Evolutionary conservation across 1,140 invertebrate genomes (phyloP).

Genomic region (Drosophila sechellia): DNA sequence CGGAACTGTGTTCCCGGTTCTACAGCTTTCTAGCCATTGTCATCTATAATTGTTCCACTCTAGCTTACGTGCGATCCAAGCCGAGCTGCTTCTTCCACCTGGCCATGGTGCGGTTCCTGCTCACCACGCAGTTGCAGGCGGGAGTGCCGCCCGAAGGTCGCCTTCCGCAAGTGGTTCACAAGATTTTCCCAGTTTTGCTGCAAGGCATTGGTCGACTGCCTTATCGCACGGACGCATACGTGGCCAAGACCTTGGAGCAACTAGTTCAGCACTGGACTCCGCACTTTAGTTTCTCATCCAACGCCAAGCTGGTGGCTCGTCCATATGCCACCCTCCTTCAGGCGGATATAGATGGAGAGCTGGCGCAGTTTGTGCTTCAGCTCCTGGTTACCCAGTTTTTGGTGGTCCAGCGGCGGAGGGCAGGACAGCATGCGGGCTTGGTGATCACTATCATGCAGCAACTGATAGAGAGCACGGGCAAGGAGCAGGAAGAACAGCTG

Average conservation of each 20-base stretch:
- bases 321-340: conserved; percentile 64
- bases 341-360: conserved; percentile 50
- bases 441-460: conserved; percentile 69
- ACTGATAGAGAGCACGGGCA: conserved; percentile 29
- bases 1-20: conserved; percentile 67
- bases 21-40: conserved; percentile 82
- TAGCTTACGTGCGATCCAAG: conserved; percentile 78
- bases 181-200: conserved; percentile 79
- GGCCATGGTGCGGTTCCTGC: conserved; percentile 72
- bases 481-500: conserved; percentile 34
- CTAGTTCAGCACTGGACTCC: conserved; percentile 79
- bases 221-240: conserved; percentile 72
- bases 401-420: conserved; percentile 68
- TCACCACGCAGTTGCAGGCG: conserved; percentile 72
- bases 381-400: conserved; percentile 65
- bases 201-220: conserved; percentile 75
- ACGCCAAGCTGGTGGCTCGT: conserved; percentile 62
- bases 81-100: conserved; percentile 80
- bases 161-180: conserved; percentile 69
- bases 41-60: conserved; percentile 75
- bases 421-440: conserved; percentile 62
- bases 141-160: conserved; percentile 61
- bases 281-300: conserved; percentile 64
- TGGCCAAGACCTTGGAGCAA: conserved; percentile 70
- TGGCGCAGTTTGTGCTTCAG: conserved; percentile 67